Evolutionary conservation across 2,113 vertebrate genomes (phyloP).

Genomic region (Aix galericulata): DNA sequence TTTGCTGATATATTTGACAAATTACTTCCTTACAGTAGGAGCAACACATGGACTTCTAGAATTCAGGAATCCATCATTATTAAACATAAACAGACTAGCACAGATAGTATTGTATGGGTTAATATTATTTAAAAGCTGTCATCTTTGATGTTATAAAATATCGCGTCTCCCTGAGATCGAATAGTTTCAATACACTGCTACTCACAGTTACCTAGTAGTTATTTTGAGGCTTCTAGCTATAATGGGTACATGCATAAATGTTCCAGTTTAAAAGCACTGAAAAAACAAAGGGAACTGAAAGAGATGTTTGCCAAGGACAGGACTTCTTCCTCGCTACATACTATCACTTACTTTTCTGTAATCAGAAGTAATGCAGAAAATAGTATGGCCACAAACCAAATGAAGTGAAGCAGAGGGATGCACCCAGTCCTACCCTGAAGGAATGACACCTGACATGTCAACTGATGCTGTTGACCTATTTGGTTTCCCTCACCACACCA

Average conservation of each 20-base stretch:
- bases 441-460: background rate
- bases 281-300: background rate
- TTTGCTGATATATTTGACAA: background rate
- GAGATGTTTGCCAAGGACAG: background rate
- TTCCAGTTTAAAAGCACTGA: background rate
- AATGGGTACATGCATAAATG: background rate
- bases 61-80: background rate
- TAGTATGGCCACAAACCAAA: background rate
- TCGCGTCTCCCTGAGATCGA: background rate
- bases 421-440: background rate
- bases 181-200: background rate
- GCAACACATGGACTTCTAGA: background rate
- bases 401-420: background rate
- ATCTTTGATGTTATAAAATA: conserved; percentile 1
- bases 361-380: background rate
- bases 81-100: background rate
- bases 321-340: background rate
- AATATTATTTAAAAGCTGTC: conserved; percentile 2
- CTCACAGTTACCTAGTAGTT: background rate
- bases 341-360: background rate
- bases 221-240: background rate
- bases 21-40: background rate
- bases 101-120: background rate
- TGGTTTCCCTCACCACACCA: background rate
- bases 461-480: accelerated